Evolutionary conservation across 2,113 vertebrate species (phyloP).

Genomic region (Coptodon bakossiorum): DNA sequence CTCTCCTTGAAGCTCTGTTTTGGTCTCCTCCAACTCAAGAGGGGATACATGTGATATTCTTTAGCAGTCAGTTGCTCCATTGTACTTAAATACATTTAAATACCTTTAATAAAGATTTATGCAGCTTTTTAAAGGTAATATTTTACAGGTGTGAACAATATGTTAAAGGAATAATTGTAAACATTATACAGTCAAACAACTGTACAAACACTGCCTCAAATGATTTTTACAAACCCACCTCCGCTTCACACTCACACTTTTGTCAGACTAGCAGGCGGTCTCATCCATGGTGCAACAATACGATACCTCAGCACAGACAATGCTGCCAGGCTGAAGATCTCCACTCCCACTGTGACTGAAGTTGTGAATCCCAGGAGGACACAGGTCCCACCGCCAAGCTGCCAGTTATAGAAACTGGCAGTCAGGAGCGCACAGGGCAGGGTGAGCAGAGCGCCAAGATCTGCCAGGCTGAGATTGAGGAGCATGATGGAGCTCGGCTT

Average conservation of each 20-base stretch:
- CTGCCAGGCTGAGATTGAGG: constrained; percentile 68
- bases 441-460: constrained; percentile 62
- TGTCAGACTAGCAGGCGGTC: constrained; percentile 1
- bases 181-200: neutral
- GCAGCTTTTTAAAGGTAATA: neutral
- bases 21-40: neutral
- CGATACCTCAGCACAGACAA: constrained; percentile 58
- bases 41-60: neutral
- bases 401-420: constrained; percentile 62
- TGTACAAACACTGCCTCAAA: neutral
- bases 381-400: constrained; percentile 54
- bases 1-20: neutral
- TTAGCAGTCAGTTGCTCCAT: neutral
- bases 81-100: neutral
- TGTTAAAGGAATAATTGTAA: neutral
- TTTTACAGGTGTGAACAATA: neutral
- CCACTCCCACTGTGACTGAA: constrained; percentile 59
- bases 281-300: constrained; percentile 42
- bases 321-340: constrained; percentile 65
- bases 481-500: constrained; percentile 63
- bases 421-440: constrained; percentile 63
- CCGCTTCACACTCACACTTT: constrained; percentile 46
- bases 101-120: neutral
- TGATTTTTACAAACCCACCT: neutral
- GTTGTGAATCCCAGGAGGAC: constrained; percentile 66